Evolutionary conservation across 2,888 invertebrate genomes (phyloP).

Genomic region (Agonopterix heracliana): DNA sequence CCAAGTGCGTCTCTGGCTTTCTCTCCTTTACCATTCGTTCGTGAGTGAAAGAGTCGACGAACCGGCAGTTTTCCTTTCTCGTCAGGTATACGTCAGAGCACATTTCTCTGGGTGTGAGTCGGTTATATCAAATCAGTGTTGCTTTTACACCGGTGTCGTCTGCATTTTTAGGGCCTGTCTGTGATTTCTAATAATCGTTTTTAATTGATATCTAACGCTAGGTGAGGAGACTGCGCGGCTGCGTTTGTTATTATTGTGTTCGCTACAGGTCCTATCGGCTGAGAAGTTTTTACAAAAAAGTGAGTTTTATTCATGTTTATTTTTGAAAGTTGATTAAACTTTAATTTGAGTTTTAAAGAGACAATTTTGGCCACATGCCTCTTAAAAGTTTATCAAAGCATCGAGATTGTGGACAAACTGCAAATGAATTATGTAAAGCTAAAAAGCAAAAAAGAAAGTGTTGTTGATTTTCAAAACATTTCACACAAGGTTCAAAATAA

Average conservation of each 20-base stretch:
- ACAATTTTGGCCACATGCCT: too few relatives aligned
- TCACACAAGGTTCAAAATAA: too few relatives aligned
- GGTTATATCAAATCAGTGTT: conserved; percentile 60
- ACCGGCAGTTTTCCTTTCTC: conserved; percentile 65
- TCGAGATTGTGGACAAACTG: too few relatives aligned
- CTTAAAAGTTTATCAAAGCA: too few relatives aligned
- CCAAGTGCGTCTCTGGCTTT: conserved; percentile 54
- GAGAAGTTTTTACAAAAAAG: conserved; percentile 34
- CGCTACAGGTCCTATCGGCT: conserved; percentile 16
- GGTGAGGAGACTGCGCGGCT: conserved; percentile 33
- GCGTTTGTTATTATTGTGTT: conserved; percentile 14
- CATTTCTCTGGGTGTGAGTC: conserved; percentile 61
- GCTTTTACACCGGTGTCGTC: conserved; percentile 55
- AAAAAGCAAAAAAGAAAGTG: too few relatives aligned
- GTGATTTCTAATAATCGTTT: conserved; percentile 46
- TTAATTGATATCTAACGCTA: conserved; percentile 43
- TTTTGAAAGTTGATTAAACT: too few relatives aligned
- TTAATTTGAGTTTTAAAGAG: too few relatives aligned
- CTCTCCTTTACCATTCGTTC: conserved; percentile 43
- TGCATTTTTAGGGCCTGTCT: conserved; percentile 50
- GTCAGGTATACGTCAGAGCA: conserved; percentile 51
- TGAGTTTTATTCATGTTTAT: conserved; percentile 17
- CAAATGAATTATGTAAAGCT: too few relatives aligned
- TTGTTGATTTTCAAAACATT: too few relatives aligned
- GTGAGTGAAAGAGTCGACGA: conserved; percentile 45